Evolutionary conservation across 2,888 invertebrate genomes (phyloP).

Genomic region (Ennomos fuscantarius): DNA sequence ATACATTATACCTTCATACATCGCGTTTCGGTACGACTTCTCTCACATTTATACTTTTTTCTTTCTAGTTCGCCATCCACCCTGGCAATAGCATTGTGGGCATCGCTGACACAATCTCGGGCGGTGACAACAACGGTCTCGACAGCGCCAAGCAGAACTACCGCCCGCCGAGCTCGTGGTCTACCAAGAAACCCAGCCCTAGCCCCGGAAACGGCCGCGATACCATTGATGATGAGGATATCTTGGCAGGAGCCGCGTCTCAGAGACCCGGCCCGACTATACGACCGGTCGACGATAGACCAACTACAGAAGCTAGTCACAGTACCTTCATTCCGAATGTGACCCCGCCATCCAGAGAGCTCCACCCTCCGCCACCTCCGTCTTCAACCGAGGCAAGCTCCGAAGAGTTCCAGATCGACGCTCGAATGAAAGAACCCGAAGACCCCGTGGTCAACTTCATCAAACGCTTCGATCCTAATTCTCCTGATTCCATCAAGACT

Average conservation of each 20-base stretch:
- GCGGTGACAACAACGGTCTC: slow-evolving; percentile 66
- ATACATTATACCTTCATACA: too few relatives aligned
- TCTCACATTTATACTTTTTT: neutral
- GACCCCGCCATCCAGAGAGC: slow-evolving; percentile 56
- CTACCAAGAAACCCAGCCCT: slow-evolving; percentile 64
- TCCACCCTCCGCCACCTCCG: slow-evolving; percentile 60
- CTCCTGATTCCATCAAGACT: slow-evolving; percentile 66
- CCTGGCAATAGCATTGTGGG: slow-evolving; percentile 75
- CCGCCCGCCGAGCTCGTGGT: slow-evolving; percentile 84
- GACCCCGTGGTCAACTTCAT: slow-evolving; percentile 75
- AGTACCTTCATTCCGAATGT: slow-evolving; percentile 36
- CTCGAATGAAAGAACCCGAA: slow-evolving; percentile 43
- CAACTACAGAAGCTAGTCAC: slow-evolving; percentile 13
- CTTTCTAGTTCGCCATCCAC: slow-evolving; percentile 67
- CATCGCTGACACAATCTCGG: slow-evolving; percentile 71
- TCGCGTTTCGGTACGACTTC: too few relatives aligned
- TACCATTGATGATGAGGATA: slow-evolving; percentile 43
- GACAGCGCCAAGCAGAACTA: slow-evolving; percentile 78
- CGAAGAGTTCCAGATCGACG: slow-evolving; percentile 53
- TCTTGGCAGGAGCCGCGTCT: slow-evolving; percentile 56
- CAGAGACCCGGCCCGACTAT: slow-evolving; percentile 58
- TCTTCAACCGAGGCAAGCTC: slow-evolving; percentile 51
- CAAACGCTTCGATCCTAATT: slow-evolving; percentile 77
- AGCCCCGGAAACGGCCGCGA: neutral
- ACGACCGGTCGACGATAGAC: slow-evolving; percentile 45